These are phyloP conservation scores for Pseudobourletiella spinata DNA, from an alignment of 1,140 invertebrate species.

Conservation along the genomic window DNA sequence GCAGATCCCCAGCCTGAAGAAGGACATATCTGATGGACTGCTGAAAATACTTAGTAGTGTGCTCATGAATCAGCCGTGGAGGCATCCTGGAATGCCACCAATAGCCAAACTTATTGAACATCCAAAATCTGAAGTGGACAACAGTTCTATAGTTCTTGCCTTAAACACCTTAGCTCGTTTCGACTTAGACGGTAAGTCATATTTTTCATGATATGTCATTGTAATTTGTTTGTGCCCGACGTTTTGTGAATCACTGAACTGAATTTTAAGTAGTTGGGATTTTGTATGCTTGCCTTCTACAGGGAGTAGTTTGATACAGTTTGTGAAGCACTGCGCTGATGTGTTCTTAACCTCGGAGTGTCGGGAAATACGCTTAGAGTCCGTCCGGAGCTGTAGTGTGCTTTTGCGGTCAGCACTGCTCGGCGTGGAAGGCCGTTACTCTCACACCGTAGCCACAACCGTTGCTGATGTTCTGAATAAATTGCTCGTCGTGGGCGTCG, in stretches of 20 bases:
- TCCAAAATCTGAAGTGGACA: slow-evolving; percentile 46
- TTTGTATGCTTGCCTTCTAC: slow-evolving; percentile 31
- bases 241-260: neutral
- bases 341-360: slow-evolving; percentile 86
- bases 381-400: slow-evolving; percentile 84
- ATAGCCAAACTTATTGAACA: slow-evolving; percentile 11
- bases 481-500: slow-evolving; percentile 86
- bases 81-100: slow-evolving; percentile 66
- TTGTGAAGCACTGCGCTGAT: slow-evolving; percentile 85
- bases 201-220: too few species aligned
- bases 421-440: slow-evolving; percentile 45
- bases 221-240: too few species aligned
- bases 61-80: slow-evolving; percentile 75
- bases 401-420: slow-evolving; percentile 69
- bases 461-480: slow-evolving; percentile 85
- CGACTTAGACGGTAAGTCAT: slow-evolving; percentile 77
- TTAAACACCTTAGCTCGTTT: slow-evolving; percentile 89
- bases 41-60: slow-evolving; percentile 75
- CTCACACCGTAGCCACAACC: slow-evolving; percentile 70
- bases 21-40: slow-evolving; percentile 84
- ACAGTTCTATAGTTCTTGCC: slow-evolving; percentile 78
- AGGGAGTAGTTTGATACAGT: slow-evolving; percentile 83
- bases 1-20: slow-evolving; percentile 76
- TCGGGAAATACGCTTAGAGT: slow-evolving; percentile 84
- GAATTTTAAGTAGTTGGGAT: too few species aligned